Base-by-base conservation (phyloP, 1,140 invertebrate genomes). In the Anagrus nilaparvatae region DNA sequence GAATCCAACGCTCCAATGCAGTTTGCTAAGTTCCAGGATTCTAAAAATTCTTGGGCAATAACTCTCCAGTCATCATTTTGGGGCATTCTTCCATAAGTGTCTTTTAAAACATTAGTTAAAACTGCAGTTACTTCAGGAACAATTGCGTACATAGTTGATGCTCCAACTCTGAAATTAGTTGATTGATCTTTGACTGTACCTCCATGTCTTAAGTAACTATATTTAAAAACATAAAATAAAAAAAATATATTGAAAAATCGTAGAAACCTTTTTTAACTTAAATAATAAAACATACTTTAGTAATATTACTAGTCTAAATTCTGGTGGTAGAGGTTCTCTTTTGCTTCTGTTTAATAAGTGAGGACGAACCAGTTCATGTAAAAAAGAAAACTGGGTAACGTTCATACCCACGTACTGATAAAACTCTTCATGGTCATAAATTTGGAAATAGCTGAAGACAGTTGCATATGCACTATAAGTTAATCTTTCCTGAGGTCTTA, bases 21-120 rank as follows among this genome's bases (percentile, higher is more conserved):
- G 37, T 63, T 55, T 10, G 61, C 57, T 36, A 65, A 57, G 48
- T 66, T 55, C 34, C 56, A 55, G 35, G 47, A 50, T n/a, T 46
- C 45, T 23, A 44, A 9, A 53, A 62, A 64, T 4, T 53, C 52
- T 23, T 50, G 36, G 17, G 52, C 51, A 41, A 64, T 58, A 17
- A 30, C 10, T 46, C 51, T 49, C 13, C 21, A 35, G 12, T 35
- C 10, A 4, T n/a, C 18, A 16, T 4, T 9, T 13, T 12, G 21
- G 16, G 20, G 33, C 4, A 35, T 23, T 14, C 3, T 24, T 0
- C 21, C 18, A 35, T 23, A 35, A 7, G 24, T 2, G 5, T 19
- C 19, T 6, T 8, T 9, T 13, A 35, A 6, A 6, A 35, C 12
- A n/a, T 35, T 2, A 35, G 19, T 23, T 2, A 35, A 7, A 4